Base-by-base conservation (phyloP, 2,888 invertebrate genomes). In the Choristoneura rosaceana region DNA sequence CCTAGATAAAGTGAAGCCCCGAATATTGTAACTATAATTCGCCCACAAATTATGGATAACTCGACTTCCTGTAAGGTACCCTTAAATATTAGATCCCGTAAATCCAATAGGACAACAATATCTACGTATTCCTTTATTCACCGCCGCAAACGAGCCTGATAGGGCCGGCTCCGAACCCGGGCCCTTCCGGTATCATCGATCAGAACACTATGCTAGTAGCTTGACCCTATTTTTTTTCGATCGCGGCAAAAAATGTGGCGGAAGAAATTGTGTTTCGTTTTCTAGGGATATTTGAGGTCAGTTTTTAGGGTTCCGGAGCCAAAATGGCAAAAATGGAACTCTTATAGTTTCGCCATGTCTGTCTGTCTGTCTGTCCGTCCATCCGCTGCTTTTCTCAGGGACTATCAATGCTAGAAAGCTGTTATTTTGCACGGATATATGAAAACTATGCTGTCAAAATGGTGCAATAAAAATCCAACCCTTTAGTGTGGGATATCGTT, bases 71-170 rank as follows among this genome's bases (percentile, higher is more conserved):
- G 9, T n/a, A 33, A 61, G 15, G 41, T 3, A 17, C 3, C n/a
- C 33, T 14, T 25, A 10, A 55, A 25, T 55, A 55, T 25, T 9
- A 9, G 55, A 52, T 55, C 25, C 25, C 25, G 4, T 17, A 62
- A 62, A 62, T 45, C 62, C 45, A 45, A 61, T 61, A 61, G 45
- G 25, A 8, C 14, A 62, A 25, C 45, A 45, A 62, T 62, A 45
- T 45, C 62, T 25, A 25, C 62, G 0, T 45, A 62, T 62, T 45
- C 62, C 14, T 25, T 14, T 4, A 61, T 61, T 17, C 41, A 2
- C 43, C 43, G 41, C 7, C 43, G 38, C 55, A 58, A 58, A 58
- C 41, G 43, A 41, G 15, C 25, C 25, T 43, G 62, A 62, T 62
- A 45, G 43, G 45, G 4, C 45, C 41, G 60, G 60, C 34, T 12